Percentiles rank a stretch among this genome's conserved stretches.
These are phyloP conservation scores for Caenorhabditis drosophilae DNA, from an alignment of 2,888 invertebrate species.

Conservation along the genomic window DNA sequence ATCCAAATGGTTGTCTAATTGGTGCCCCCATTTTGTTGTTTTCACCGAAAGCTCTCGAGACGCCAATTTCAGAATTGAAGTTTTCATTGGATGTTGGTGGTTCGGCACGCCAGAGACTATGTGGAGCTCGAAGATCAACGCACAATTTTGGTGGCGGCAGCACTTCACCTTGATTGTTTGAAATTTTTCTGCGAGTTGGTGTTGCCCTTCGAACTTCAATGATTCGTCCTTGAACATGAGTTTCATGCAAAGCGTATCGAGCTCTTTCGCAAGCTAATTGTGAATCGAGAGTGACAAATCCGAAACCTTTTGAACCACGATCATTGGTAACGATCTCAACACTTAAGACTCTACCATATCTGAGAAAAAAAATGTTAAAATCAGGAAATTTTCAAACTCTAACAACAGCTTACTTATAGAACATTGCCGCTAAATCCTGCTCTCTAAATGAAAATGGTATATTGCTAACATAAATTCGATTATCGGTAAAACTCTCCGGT, in stretches of 20 bases:
- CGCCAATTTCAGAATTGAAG: background rate
- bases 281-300: slow-evolving; percentile 47
- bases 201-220: slow-evolving; percentile 43
- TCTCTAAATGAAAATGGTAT: slow-evolving; percentile 51
- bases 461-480: slow-evolving; percentile 50
- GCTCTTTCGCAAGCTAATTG: slow-evolving; percentile 43
- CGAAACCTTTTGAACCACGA: slow-evolving; percentile 50
- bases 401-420: slow-evolving; percentile 21
- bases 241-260: slow-evolving; percentile 34
- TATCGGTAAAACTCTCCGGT: slow-evolving; percentile 35
- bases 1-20: background rate
- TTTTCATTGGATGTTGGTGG: background rate
- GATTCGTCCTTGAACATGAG: slow-evolving; percentile 42
- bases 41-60: background rate
- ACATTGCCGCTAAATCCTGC: slow-evolving; percentile 39
- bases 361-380: slow-evolving; percentile 5
- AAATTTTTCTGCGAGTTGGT: slow-evolving; percentile 32
- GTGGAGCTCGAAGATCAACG: slow-evolving; percentile 37
- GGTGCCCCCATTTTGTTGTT: slow-evolving; percentile 4
- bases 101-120: slow-evolving; percentile 29
- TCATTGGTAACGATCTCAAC: slow-evolving; percentile 49
- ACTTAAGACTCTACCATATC: slow-evolving; percentile 38
- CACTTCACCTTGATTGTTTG: slow-evolving; percentile 18
- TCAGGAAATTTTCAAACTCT: no score
- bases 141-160: slow-evolving; percentile 35